Conservation (phyloP, 35 echinoderm and acorn worm species). For the Holothuria glaberrima region DNA sequence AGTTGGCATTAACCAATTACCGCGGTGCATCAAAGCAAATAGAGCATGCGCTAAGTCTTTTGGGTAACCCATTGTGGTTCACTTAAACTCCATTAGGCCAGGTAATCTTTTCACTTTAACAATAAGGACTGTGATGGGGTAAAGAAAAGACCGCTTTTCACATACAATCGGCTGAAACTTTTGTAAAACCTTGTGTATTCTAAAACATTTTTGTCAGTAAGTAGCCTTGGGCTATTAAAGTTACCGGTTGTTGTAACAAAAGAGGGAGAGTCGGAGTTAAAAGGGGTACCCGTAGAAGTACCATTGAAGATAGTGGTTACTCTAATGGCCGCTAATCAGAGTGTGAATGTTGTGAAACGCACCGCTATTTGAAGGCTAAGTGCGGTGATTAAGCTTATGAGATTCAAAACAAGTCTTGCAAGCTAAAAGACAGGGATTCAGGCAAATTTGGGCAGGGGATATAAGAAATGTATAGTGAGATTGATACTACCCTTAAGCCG, state of each 20-base stretch:
- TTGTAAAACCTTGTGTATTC: slow-evolving; percentile 1
- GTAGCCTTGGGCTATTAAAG: slow-evolving; percentile 37
- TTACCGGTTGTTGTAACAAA: slow-evolving; percentile 1
- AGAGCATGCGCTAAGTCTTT: background rate
- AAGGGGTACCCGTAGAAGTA: background rate
- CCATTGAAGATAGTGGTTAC: background rate
- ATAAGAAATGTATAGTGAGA: too few relatives aligned
- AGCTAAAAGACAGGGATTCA: too few relatives aligned
- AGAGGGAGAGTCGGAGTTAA: background rate
- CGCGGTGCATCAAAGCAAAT: slow-evolving; percentile 40
- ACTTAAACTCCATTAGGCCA: slow-evolving; percentile 33
- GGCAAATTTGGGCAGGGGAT: too few relatives aligned
- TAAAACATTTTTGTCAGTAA: slow-evolving; percentile 23
- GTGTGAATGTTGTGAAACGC: too few relatives aligned
- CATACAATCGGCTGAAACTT: background rate
- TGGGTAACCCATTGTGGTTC: slow-evolving; percentile 6
- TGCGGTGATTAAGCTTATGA: too few relatives aligned
- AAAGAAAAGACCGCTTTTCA: background rate
- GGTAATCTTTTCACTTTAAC: background rate
- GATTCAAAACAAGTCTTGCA: too few relatives aligned
- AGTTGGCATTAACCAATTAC: slow-evolving; percentile 43
- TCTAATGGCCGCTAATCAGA: background rate
- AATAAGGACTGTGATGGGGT: background rate
- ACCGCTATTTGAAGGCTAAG: too few relatives aligned
- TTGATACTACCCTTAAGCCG: too few relatives aligned